Base-by-base conservation (phyloP, 2,113 vertebrate species). In the Xenotilapia longispinis region DNA sequence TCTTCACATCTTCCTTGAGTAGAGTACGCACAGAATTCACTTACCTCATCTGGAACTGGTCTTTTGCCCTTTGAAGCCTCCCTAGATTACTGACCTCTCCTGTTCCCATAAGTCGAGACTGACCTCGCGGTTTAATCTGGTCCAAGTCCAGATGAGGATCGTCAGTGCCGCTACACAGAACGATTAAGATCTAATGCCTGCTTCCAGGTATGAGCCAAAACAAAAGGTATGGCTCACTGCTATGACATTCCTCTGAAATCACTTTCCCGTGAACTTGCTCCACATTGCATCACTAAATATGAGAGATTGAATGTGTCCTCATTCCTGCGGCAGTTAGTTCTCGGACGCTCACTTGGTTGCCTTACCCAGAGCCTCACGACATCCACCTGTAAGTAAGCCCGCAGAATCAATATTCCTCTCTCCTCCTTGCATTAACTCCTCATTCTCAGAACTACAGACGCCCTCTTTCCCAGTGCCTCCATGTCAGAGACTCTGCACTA, bases 51-150 rank as follows among this genome's bases (percentile, higher is more conserved):
- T 63, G 58, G 17, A 63, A 63, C 58, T 63, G 31, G 6, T 63
- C 58, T 63, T 0, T 36, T 36, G 17, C 31, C 9, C 9, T 63
- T 63, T n/a, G 58, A 63, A 63, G 17, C 58, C 58, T 63, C 17
- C 31, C 17, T 36, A n/a, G 31, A 0, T 0, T n/a, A 63, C 58
- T 19, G 58, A 36, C 31, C 58, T 19, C 58, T 11, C 31, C 31
- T 36, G 31, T n/a, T 63, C 15, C 1, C 17, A n/a, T 3, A 63
- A 63, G 0, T 31, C 6, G 0, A 36, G 17, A 33, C 9, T 36
- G 28, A 63, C 58, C 17, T 63, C 3, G 4, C 1, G 31, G 9
- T n/a, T 11, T 33, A 63, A 4, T 36, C 57, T 60, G 57, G 26
- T 60, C 57, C 3, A 60, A 60, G 26, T 60, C 8, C 57, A 31